Conservation (phyloP, 2,113 vertebrate genomes). For the Melospiza melodia region DNA sequence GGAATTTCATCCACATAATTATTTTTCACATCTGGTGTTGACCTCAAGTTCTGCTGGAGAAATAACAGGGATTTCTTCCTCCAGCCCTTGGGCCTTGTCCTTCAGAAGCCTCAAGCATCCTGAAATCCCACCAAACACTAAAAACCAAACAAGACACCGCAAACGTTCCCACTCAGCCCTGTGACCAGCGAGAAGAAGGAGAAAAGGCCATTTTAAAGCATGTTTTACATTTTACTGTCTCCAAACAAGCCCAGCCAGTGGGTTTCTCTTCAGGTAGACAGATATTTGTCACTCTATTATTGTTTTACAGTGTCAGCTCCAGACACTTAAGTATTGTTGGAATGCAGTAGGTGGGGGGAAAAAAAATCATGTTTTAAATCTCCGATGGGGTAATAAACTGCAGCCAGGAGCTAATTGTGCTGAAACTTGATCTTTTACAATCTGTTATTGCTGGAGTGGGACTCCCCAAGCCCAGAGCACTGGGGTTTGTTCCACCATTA, state of each 20-base stretch:
- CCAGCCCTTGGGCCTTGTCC: neutral
- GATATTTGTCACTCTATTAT: slow-evolving; percentile 77
- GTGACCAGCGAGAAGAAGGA: neutral
- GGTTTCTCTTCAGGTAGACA: slow-evolving; percentile 65
- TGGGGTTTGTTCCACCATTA: slow-evolving; percentile 78
- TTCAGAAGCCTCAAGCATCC: neutral
- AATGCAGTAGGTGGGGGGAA: slow-evolving; percentile 69
- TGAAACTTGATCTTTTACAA: slow-evolving; percentile 83
- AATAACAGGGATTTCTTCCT: neutral
- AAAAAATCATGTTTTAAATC: slow-evolving; percentile 78
- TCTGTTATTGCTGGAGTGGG: slow-evolving; percentile 80
- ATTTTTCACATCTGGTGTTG: neutral
- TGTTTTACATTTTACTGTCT: neutral
- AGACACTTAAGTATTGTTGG: slow-evolving; percentile 80
- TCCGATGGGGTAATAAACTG: slow-evolving; percentile 81
- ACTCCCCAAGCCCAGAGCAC: slow-evolving; percentile 72
- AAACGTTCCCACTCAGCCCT: neutral
- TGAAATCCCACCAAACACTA: neutral
- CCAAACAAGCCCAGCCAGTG: slow-evolving; percentile 2
- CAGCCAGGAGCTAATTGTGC: slow-evolving; percentile 85
- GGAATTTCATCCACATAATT: neutral
- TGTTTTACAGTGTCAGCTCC: slow-evolving; percentile 79
- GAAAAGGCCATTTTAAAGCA: neutral
- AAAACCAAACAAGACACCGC: neutral
- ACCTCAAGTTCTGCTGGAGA: neutral